phyloP scores from a whole-genome alignment of 2,888 invertebrate genomes.

The Cephonodes hylas region DNA sequence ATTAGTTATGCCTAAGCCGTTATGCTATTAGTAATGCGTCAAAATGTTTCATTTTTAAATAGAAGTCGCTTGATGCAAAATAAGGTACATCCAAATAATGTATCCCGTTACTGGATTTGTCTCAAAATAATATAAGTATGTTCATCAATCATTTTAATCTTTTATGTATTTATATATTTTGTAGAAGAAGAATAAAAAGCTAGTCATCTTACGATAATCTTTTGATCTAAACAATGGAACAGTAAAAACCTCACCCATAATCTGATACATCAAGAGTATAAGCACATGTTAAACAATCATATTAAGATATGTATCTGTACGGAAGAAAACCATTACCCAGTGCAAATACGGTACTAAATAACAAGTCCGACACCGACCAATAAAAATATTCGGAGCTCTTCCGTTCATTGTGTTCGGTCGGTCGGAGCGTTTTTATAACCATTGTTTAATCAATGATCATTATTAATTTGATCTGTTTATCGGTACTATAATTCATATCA shows the following conservation, averaged over 20 bases:
- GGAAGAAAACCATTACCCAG: constrained; percentile 19
- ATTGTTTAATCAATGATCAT: constrained; percentile 21
- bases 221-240: neutral
- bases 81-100: too few relatives aligned
- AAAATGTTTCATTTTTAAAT: too few relatives aligned
- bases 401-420: constrained; percentile 59
- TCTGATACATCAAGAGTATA: neutral
- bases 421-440: constrained; percentile 10
- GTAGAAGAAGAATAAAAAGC: too few relatives aligned
- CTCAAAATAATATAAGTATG: too few relatives aligned
- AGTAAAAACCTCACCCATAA: neutral
- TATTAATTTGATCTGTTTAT: neutral
- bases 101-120: too few relatives aligned
- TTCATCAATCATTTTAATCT: too few relatives aligned
- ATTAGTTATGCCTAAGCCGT: too few relatives aligned
- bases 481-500: too few relatives aligned
- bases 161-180: too few relatives aligned
- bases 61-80: too few relatives aligned
- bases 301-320: constrained; percentile 12
- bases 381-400: constrained; percentile 58
- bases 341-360: constrained; percentile 21
- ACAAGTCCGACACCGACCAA: constrained; percentile 59
- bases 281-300: constrained; percentile 5
- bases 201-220: neutral
- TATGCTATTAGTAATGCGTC: too few relatives aligned